Evolutionary conservation across 2,797 vertebrate species (phyloP).

Genomic region (Acomys russatus): DNA sequence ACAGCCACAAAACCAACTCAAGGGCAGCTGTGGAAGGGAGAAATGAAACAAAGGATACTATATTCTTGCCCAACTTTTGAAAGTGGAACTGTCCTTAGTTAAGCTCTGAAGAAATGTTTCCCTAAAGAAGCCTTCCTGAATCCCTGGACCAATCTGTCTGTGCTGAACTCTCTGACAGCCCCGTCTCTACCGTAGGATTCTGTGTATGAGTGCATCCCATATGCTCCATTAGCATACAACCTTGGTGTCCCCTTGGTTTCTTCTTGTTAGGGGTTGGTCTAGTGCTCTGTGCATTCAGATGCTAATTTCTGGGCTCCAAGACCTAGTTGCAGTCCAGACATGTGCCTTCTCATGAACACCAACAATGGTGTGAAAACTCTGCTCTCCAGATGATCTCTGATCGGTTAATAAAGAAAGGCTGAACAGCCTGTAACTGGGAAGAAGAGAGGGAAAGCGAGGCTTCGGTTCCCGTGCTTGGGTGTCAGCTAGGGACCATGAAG

Average conservation of each 20-base stretch:
- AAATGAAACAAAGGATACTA: neutral
- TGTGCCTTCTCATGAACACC: no score
- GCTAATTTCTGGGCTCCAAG: no score
- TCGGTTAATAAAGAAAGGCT: no score
- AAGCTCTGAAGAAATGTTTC: neutral
- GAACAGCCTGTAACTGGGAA: no score
- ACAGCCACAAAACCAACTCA: neutral
- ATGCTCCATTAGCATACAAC: fast-evolving
- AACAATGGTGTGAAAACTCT: no score
- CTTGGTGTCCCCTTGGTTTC: neutral
- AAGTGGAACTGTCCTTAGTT: neutral
- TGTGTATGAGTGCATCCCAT: neutral
- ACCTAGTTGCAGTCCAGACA: no score
- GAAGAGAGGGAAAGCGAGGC: no score
- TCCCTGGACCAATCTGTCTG: neutral
- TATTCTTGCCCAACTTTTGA: neutral
- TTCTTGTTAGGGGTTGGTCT: neutral
- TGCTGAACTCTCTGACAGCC: neutral
- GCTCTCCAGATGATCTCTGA: no score
- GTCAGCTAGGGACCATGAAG: no score
- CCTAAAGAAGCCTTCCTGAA: neutral
- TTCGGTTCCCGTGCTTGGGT: no score
- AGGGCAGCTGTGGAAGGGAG: neutral
- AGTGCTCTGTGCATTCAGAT: no score
- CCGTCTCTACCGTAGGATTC: neutral